Conservation (phyloP, 2,113 vertebrate species). For the Bothrops jararaca region DNA sequence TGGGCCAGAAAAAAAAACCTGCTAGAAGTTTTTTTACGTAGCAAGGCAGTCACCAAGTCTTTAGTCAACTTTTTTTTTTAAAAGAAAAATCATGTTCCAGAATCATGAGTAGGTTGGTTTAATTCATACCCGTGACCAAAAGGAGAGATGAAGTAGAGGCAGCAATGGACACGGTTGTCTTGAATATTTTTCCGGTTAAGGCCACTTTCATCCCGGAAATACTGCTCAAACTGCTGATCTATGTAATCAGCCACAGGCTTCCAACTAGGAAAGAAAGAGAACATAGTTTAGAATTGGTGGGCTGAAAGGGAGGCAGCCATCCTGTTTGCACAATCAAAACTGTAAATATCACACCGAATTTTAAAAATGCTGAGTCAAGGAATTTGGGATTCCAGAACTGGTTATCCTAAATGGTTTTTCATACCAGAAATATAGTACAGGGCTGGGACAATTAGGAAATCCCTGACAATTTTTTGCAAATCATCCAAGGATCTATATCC, state of each 20-base stretch:
- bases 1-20: not conserved
- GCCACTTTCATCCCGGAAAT: conserved; percentile 97
- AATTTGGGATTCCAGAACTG: not conserved
- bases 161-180: conserved; percentile 97
- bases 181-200: conserved; percentile 98
- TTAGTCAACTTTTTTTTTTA: not conserved
- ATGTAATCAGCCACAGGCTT: conserved; percentile 94
- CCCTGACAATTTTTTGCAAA: not conserved
- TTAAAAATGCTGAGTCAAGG: not conserved
- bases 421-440: not conserved
- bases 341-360: not conserved
- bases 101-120: not conserved
- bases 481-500: not conserved
- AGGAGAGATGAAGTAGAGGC: conserved; percentile 97
- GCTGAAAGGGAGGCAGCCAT: not conserved
- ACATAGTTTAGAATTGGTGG: not conserved
- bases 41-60: not conserved
- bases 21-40: not conserved
- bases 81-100: not conserved
- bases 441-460: not conserved
- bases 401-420: not conserved
- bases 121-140: conserved; percentile 87
- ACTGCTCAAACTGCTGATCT: conserved; percentile 98
- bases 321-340: not conserved
- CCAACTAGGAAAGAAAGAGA: conserved; percentile 77